Evolutionary conservation across 2,888 invertebrate genomes (phyloP).

Genomic region (Acanthosepion lycidas): DNA sequence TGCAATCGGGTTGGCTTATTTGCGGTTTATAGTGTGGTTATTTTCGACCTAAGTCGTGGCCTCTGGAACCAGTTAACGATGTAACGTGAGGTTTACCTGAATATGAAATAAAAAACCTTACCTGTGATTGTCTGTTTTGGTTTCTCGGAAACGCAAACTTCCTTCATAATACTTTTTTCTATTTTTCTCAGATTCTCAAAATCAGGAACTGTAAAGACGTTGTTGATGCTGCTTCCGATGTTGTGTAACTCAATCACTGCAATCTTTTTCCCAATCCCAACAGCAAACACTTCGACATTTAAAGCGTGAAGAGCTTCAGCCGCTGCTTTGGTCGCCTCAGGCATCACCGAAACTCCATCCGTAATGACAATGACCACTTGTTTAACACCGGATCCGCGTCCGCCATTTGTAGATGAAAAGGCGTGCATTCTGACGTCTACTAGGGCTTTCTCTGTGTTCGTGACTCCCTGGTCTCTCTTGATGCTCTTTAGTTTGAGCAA

Average conservation of each 20-base stretch:
- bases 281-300: neutral
- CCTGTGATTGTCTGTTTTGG: neutral
- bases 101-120: neutral
- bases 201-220: neutral
- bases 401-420: neutral
- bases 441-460: neutral
- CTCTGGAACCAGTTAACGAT: no score
- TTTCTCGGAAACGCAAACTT: neutral
- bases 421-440: neutral
- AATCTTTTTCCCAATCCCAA: neutral
- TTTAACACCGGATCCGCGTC: neutral
- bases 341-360: neutral
- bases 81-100: no score
- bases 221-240: neutral
- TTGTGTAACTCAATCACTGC: neutral
- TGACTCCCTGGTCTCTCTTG: neutral
- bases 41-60: no score
- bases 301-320: neutral
- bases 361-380: neutral
- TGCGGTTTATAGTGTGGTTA: no score
- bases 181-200: neutral
- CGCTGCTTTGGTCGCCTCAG: neutral
- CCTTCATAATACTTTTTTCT: neutral
- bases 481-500: neutral
- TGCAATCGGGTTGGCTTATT: no score